Evolutionary conservation across 2,113 vertebrate genomes (phyloP).

Genomic region (Rhodinocichla rosea): DNA sequence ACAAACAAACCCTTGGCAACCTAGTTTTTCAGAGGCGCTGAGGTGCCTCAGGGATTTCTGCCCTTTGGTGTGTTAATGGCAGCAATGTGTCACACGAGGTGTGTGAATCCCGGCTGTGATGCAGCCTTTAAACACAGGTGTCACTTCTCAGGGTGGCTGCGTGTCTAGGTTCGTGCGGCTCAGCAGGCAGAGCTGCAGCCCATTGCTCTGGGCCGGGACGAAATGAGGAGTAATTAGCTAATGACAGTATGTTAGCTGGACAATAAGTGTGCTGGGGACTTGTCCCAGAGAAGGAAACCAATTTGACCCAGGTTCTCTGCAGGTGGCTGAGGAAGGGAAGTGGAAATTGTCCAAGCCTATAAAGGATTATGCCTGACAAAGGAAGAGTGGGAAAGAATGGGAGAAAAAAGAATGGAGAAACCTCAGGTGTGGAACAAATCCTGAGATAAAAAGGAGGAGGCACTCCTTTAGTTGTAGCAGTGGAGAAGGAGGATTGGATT

Average conservation of each 20-base stretch:
- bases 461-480: neutral
- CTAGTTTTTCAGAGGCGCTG: neutral
- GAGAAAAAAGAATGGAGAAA: neutral
- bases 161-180: neutral
- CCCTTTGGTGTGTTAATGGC: neutral
- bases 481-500: neutral
- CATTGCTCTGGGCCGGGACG: neutral
- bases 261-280: neutral
- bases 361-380: neutral
- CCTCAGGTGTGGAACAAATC: neutral
- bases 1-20: neutral
- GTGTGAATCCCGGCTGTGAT: neutral
- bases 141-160: neutral
- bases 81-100: neutral
- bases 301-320: neutral
- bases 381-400: neutral
- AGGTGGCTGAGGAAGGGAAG: conserved; percentile 11
- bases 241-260: neutral
- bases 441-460: neutral
- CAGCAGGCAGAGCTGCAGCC: neutral
- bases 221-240: neutral
- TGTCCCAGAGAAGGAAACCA: neutral
- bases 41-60: neutral
- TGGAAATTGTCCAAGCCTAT: neutral
- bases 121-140: neutral